Evolutionary conservation across 2,113 vertebrate genomes (phyloP).

Genomic region (Dolichotis patagonum): DNA sequence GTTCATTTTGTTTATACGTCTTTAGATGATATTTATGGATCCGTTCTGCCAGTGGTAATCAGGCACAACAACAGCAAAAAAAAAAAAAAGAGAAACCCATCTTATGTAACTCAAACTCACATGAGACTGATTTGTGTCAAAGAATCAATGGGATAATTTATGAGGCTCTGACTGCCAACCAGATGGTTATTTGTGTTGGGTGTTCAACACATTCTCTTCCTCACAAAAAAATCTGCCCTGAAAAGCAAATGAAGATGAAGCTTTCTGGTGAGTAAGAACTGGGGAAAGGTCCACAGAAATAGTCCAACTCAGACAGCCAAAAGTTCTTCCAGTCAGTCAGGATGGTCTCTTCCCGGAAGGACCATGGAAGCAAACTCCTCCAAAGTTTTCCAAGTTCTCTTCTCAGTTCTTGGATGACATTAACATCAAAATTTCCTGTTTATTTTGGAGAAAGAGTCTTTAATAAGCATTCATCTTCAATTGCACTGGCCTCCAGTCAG

Average conservation of each 20-base stretch:
- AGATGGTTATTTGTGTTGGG: slow-evolving; percentile 60
- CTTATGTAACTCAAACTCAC: slow-evolving; percentile 58
- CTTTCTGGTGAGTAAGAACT: slow-evolving; percentile 4
- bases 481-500: background rate
- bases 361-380: background rate
- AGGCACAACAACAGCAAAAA: background rate
- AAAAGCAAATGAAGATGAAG: slow-evolving; percentile 49
- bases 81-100: background rate
- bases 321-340: background rate
- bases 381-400: background rate
- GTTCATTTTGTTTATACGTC: background rate
- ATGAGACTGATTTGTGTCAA: slow-evolving; percentile 65
- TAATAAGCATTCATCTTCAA: background rate
- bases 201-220: slow-evolving; percentile 61
- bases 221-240: background rate
- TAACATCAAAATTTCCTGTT: background rate
- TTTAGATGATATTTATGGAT: background rate
- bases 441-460: background rate
- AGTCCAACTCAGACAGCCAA: background rate
- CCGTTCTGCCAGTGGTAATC: background rate
- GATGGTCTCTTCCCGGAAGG: background rate
- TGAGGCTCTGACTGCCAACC: slow-evolving; percentile 56
- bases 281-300: background rate
- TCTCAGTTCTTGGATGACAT: background rate
- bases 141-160: slow-evolving; percentile 61